Evolutionary conservation across 2,888 invertebrate genomes (phyloP).

Genomic region (Clivina fossor): DNA sequence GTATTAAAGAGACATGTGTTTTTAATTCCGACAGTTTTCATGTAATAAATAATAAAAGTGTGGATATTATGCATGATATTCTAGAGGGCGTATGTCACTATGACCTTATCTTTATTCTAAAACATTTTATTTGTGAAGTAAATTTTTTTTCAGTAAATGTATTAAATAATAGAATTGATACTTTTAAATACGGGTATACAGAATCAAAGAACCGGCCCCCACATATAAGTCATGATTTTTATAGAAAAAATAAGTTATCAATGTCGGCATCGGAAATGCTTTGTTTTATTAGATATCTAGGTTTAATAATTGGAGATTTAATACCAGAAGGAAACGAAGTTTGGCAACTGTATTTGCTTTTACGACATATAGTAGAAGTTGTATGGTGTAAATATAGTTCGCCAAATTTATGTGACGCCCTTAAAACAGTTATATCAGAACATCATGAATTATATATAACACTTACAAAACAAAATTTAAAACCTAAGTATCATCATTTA

Average conservation of each 20-base stretch:
- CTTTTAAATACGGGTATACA: not conserved
- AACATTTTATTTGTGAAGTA: not conserved
- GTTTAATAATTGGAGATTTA: not conserved
- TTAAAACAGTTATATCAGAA: too few species aligned
- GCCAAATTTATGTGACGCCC: too few species aligned
- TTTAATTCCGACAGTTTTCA: too few species aligned
- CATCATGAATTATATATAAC: too few species aligned
- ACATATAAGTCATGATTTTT: too few species aligned
- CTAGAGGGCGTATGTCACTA: constrained; percentile 2
- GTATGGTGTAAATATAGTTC: too few species aligned
- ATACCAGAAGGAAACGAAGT: not conserved
- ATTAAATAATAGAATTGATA: not conserved
- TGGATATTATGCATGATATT: constrained; percentile 3
- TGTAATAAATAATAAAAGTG: not conserved
- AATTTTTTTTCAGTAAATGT: not conserved
- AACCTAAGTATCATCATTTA: too few species aligned
- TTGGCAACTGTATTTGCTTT: not conserved
- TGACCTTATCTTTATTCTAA: not conserved
- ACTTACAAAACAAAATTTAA: too few species aligned
- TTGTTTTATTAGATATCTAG: not conserved
- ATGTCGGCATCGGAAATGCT: constrained; percentile 3
- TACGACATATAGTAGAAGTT: constrained; percentile 1
- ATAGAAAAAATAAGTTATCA: too few species aligned
- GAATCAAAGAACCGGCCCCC: too few species aligned
- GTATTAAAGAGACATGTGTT: too few species aligned